phyloP scores from a whole-genome alignment of 2,797 vertebrate species.

The Sciaenops ocellatus region DNA sequence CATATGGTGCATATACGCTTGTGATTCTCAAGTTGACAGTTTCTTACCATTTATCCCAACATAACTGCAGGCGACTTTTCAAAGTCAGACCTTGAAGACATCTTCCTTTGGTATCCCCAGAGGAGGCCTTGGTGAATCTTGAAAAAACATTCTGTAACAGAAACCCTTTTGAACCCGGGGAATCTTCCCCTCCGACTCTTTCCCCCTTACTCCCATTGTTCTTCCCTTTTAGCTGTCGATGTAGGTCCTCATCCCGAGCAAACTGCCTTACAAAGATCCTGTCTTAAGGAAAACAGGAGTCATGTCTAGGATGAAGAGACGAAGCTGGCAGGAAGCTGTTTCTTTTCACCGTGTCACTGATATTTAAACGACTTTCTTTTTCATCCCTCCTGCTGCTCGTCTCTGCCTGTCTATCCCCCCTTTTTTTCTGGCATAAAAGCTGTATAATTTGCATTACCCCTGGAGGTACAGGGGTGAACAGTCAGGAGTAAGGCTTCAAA shows the following conservation, averaged over 20 bases:
- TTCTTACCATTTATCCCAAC: conserved; percentile 51
- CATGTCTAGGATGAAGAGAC: conserved; percentile 57
- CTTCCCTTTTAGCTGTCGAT: conserved; percentile 42
- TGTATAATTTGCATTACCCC: conserved; percentile 60
- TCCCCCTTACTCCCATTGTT: conserved; percentile 43
- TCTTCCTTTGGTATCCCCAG: conserved; percentile 57
- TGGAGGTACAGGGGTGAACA: conserved; percentile 54
- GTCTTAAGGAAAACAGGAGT: conserved; percentile 62
- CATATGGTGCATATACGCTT: conserved; percentile 42
- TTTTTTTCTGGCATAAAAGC: conserved; percentile 54
- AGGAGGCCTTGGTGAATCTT: conserved; percentile 62
- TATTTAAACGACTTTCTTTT: conserved; percentile 69
- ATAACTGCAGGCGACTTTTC: conserved; percentile 60
- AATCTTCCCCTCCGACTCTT: conserved; percentile 32
- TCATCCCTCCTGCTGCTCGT: conserved; percentile 54
- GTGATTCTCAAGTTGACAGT: conserved; percentile 47
- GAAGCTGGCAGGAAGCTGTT: conserved; percentile 65
- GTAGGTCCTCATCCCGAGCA: conserved; percentile 49
- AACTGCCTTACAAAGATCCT: conserved; percentile 66
- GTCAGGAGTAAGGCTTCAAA: conserved; percentile 66
- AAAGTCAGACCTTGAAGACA: conserved; percentile 68
- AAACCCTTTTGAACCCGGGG: conserved; percentile 58
- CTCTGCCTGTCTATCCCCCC: conserved; percentile 39
- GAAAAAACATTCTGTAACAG: conserved; percentile 58
- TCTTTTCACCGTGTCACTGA: conserved; percentile 68